A percentile compares a stretch with the other conserved stretches of the same genome.
Evolutionary conservation across 2,888 invertebrate genomes (phyloP).

Genomic region (Bellardia bayeri): DNA sequence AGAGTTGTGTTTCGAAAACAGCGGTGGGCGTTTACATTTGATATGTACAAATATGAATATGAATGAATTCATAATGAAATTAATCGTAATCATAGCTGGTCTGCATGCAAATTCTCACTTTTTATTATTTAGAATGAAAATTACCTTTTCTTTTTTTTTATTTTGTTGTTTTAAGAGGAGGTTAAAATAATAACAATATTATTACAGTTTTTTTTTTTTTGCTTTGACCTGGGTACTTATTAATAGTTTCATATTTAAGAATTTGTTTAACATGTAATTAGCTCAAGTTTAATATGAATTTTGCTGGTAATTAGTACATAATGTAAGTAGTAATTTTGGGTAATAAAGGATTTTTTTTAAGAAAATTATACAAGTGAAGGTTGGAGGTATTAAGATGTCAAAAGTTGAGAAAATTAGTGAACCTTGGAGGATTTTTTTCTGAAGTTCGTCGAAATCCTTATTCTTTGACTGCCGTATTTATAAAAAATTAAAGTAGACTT

Average conservation of each 20-base stretch:
- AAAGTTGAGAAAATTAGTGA: too few species aligned
- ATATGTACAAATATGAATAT: conserved; percentile 71
- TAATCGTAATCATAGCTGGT: conserved; percentile 77
- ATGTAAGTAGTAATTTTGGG: conserved; percentile 80
- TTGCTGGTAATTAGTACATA: conserved; percentile 5
- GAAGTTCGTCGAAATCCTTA: too few species aligned
- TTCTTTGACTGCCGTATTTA: too few species aligned
- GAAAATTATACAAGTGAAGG: too few species aligned
- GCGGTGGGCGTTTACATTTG: conserved; percentile 60
- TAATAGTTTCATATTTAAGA: conserved; percentile 25
- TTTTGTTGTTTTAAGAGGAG: conserved; percentile 18
- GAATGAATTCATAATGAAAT: conserved; percentile 83
- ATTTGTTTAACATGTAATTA: conserved; percentile 48
- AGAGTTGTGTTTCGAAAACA: conserved; percentile 22
- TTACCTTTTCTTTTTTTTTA: conserved; percentile 29
- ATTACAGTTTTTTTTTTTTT: conserved; percentile 20
- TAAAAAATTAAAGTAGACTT: too few species aligned
- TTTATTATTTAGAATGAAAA: conserved; percentile 17
- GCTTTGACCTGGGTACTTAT: conserved; percentile 1
- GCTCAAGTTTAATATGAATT: neutral
- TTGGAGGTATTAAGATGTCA: too few species aligned
- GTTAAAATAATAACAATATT: neutral
- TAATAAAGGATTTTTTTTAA: conserved; percentile 76
- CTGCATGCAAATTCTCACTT: conserved; percentile 65
- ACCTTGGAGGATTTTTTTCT: too few species aligned